Evolutionary conservation across 2,888 invertebrate species (phyloP).

Genomic region (Drosophila cracens): DNA sequence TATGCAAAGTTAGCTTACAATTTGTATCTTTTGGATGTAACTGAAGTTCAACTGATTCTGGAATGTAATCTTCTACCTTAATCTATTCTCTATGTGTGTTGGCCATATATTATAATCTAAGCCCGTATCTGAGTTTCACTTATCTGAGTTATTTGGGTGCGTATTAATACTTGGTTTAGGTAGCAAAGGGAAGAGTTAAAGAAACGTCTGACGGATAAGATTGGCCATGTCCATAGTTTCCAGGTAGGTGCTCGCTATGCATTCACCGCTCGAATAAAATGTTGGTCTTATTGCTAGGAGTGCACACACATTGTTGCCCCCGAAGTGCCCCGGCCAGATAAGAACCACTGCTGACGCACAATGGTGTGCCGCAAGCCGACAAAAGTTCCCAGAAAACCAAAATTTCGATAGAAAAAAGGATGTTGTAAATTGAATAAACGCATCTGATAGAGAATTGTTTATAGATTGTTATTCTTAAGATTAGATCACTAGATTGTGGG

Average conservation of each 20-base stretch:
- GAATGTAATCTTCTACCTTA: neutral
- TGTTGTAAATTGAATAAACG: neutral
- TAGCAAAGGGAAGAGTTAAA: constrained; percentile 13
- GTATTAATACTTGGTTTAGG: constrained; percentile 42
- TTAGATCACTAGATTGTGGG: neutral
- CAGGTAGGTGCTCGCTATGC: neutral
- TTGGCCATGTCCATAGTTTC: constrained; percentile 20
- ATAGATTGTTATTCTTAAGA: neutral
- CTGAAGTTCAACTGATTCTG: neutral
- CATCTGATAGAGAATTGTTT: neutral
- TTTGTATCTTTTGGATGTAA: neutral
- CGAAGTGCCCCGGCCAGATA: constrained; percentile 24
- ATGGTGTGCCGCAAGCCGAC: accelerated
- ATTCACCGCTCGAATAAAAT: neutral
- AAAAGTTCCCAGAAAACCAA: neutral
- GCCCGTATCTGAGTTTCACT: constrained; percentile 6
- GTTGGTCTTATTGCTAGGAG: constrained; percentile 29
- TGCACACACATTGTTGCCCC: neutral
- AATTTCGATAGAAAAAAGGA: neutral
- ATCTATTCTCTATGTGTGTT: constrained; percentile 10
- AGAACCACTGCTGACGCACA: neutral
- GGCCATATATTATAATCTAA: neutral
- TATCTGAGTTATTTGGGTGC: constrained; percentile 25
- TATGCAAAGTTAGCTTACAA: neutral
- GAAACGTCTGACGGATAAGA: constrained; percentile 51